Base-by-base conservation (phyloP, 2,113 vertebrate species). In the Apeltes quadracus region DNA sequence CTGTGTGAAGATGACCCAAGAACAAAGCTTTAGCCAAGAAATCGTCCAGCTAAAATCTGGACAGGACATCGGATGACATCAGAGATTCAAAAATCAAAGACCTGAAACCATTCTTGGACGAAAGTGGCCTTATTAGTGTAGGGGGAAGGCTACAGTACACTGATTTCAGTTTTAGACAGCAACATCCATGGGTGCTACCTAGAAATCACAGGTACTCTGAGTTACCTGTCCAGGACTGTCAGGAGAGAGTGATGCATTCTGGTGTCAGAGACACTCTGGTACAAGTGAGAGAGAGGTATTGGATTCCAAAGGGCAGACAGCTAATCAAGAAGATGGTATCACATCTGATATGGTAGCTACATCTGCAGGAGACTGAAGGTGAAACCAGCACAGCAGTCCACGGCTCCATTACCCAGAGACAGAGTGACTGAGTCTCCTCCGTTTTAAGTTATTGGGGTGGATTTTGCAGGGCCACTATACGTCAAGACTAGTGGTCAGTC, bases 391-490 rank as follows among this genome's bases (percentile, higher is more conserved):
- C 34, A 72, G 23, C 57, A 72, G 7, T 34, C 39, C 1, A 72
- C 46, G 2, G 50, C 23, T 34, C 59, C 59, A 0, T 15, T 55
- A 55, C 59, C 59, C 1, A 62, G 48, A 27, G 59, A 63, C 12
- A 34, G 70, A 55, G 25, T 56, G 0, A 53, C 23, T 9, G 51
- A 64, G 39, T 56, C 59, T 0, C 69, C 57, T 8, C 69, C 69
- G 0, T 71, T 72, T 53, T 46, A 72, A n/a, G 23, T 53, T 1
- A 29, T 44, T 25, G 46, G 55, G 6, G 41, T 69, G 32, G 59
- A 54, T 46, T 73, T 73, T 63, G 50, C 70, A 20, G 70, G 59
- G 1, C 70, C 25, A 0, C 9, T 73, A 1, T 46, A 63, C 20
- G 59, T 64, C 0, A 56, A n/a, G 15, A 3, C 20, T 1, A 16